Evolutionary conservation across 2,888 invertebrate genomes (phyloP).

Genomic region (Sericinus montela): DNA sequence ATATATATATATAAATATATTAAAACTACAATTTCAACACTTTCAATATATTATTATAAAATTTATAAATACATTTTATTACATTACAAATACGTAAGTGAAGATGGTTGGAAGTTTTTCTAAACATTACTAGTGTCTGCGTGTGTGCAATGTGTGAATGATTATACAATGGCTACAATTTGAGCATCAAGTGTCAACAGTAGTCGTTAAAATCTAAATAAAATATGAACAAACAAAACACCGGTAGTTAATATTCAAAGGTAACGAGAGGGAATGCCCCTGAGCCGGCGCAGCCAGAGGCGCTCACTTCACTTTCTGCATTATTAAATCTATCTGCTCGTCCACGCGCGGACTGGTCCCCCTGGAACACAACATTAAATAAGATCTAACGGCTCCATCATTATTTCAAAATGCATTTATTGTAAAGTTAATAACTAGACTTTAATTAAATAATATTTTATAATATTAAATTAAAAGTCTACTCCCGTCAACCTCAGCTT

Average conservation of each 20-base stretch:
- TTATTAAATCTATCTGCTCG: constrained; percentile 87
- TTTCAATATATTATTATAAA: not conserved
- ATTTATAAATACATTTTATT: not conserved
- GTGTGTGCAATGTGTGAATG: not conserved
- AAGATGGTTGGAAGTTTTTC: not conserved
- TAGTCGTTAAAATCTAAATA: not conserved
- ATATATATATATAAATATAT: not conserved
- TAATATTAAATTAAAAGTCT: too few species aligned
- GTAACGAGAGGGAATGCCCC: constrained; percentile 6
- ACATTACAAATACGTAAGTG: not conserved
- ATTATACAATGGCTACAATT: not conserved
- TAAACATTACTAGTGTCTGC: not conserved
- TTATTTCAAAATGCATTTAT: too few species aligned
- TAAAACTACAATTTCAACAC: not conserved
- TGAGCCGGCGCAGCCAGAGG: not conserved
- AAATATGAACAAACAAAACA: constrained; percentile 12
- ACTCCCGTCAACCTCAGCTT: too few species aligned
- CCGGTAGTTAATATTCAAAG: constrained; percentile 17
- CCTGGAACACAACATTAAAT: constrained; percentile 33
- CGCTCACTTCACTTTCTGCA: constrained; percentile 74
- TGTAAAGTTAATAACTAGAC: too few species aligned
- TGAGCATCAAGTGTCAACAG: not conserved
- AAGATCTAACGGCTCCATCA: too few species aligned
- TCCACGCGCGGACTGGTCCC: constrained; percentile 90
- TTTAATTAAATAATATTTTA: too few species aligned